phyloP scores from a whole-genome alignment of 1,140 invertebrate genomes.

The Globodera ellingtonae region DNA sequence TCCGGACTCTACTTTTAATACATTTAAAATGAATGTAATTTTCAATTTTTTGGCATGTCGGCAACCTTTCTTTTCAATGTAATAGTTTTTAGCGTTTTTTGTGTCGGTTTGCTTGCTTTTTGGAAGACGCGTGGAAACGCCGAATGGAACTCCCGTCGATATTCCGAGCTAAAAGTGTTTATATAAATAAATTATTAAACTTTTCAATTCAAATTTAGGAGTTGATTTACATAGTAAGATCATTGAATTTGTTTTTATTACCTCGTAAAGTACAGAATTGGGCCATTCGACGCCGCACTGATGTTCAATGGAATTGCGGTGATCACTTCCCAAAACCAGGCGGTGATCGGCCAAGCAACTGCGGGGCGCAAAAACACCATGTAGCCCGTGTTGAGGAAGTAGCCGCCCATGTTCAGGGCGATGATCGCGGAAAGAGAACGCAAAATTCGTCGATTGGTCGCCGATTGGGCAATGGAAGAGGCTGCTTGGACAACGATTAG shows the following conservation, averaged over 20 bases:
- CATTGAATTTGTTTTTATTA: not conserved
- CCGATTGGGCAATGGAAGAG: not conserved
- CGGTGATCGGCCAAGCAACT: not conserved
- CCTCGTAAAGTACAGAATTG: slow-evolving; percentile 12
- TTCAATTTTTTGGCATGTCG: no score
- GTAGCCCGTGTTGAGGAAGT: not conserved
- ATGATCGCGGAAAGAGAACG: not conserved
- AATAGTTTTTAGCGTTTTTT: no score
- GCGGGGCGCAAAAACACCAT: not conserved
- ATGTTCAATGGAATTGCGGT: not conserved
- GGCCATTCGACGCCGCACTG: slow-evolving; percentile 10
- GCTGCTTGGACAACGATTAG: not conserved
- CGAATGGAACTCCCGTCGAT: not conserved
- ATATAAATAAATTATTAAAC: no score
- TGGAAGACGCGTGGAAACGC: not conserved
- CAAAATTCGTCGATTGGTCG: not conserved
- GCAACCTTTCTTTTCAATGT: no score
- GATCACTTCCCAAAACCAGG: slow-evolving; percentile 3
- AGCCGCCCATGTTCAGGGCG: not conserved
- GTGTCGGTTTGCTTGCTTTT: not conserved
- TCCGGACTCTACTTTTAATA: no score
- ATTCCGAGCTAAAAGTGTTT: not conserved
- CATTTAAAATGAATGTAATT: no score
- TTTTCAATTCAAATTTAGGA: not conserved
- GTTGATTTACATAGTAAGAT: no score